Evolutionary conservation across 2,797 vertebrate genomes (phyloP).

Genomic region (Eidolon dupreanum): DNA sequence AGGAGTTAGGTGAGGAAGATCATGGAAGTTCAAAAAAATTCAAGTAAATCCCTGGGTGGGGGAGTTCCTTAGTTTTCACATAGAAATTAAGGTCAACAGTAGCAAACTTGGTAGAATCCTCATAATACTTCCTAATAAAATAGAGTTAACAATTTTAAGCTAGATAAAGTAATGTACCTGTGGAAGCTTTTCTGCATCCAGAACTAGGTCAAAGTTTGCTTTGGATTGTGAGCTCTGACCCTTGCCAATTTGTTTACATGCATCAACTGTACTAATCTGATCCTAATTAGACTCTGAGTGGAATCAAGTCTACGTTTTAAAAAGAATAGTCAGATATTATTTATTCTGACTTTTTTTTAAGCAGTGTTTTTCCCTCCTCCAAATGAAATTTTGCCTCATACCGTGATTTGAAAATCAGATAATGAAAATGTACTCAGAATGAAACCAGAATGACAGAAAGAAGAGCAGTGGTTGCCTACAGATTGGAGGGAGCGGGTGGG

Average conservation of each 20-base stretch:
- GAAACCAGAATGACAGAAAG: neutral
- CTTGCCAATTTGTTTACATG: neutral
- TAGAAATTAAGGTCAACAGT: neutral
- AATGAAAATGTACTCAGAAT: conserved; percentile 22
- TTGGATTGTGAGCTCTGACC: neutral
- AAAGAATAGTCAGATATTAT: neutral
- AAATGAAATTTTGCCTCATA: conserved; percentile 29
- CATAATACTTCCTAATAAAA: neutral
- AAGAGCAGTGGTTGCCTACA: neutral
- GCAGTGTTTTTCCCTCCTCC: neutral
- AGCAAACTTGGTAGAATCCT: conserved; percentile 42
- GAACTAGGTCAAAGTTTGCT: neutral
- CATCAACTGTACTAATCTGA: neutral
- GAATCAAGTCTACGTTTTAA: neutral
- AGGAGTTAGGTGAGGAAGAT: conserved; percentile 9
- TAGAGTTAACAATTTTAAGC: conserved; percentile 29
- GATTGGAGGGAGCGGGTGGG: too few relatives aligned
- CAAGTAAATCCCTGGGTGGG: conserved; percentile 32
- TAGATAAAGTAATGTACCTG: neutral
- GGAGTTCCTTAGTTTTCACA: conserved; percentile 32
- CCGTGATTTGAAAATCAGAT: neutral
- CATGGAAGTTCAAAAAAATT: conserved; percentile 24
- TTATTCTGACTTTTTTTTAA: conserved; percentile 27
- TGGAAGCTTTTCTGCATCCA: neutral
- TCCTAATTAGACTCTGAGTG: neutral